Conservation (phyloP, 2,888 invertebrate genomes). For the Eupithecia tripunctaria region DNA sequence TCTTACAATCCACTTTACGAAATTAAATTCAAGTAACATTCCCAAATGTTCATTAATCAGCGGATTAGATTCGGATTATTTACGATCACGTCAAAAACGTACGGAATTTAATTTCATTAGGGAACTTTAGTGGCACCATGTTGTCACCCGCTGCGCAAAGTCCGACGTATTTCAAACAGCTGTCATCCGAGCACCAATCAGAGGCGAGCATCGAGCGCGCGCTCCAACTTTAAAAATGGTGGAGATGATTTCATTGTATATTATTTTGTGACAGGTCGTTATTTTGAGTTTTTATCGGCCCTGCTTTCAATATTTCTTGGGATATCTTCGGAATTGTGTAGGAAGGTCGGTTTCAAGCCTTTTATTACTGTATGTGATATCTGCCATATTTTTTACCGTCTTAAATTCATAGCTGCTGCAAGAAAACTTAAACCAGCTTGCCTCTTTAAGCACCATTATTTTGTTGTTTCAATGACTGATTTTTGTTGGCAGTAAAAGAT, state of each 20-base stretch:
- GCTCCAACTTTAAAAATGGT: constrained; percentile 81
- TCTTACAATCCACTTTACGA: constrained; percentile 51
- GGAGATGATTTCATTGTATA: constrained; percentile 84
- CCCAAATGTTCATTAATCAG: constrained; percentile 78
- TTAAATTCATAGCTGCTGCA: constrained; percentile 6
- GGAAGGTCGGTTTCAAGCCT: constrained; percentile 28
- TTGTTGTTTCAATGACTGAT: constrained; percentile 7
- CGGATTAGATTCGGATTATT: constrained; percentile 82
- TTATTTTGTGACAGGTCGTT: constrained; percentile 84
- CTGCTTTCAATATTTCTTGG: constrained; percentile 73
- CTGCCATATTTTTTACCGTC: constrained; percentile 27
- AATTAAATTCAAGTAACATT: constrained; percentile 63
- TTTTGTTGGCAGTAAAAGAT: constrained; percentile 9
- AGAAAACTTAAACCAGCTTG: neutral
- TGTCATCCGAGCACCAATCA: constrained; percentile 79
- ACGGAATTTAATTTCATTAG: constrained; percentile 85
- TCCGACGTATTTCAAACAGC: constrained; percentile 81
- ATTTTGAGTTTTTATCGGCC: constrained; percentile 79
- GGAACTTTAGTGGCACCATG: constrained; percentile 80
- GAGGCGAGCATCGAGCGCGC: constrained; percentile 58
- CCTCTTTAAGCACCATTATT: neutral
- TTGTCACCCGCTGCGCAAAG: constrained; percentile 81
- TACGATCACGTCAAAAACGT: constrained; percentile 81
- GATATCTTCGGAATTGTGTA: constrained; percentile 53
- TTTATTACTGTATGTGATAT: constrained; percentile 24